Percentiles rank a stretch among this genome's conserved stretches.
These are phyloP conservation scores for Caenorhabditis uteleia DNA, from an alignment of 2,888 invertebrate species.

Conservation along the genomic window DNA sequence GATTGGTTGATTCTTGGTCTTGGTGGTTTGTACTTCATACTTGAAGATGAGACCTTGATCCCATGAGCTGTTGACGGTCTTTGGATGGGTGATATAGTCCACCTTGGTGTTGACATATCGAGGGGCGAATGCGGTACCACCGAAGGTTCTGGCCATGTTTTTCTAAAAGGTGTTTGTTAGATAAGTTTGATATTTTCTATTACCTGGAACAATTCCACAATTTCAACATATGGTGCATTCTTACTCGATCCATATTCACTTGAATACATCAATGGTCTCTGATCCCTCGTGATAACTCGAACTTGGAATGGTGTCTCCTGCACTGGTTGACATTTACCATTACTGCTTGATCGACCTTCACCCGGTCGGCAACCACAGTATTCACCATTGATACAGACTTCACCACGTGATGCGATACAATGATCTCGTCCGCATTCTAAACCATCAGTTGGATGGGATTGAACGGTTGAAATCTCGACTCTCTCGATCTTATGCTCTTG, in stretches of 20 bases:
- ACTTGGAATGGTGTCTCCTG: constrained; percentile 59
- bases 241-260: constrained; percentile 60
- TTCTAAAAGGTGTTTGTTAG: too few relatives aligned
- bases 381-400: constrained; percentile 66
- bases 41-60: constrained; percentile 68
- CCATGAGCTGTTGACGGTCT: constrained; percentile 68
- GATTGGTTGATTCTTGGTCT: constrained; percentile 47
- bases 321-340: constrained; percentile 45
- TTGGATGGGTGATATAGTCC: constrained; percentile 67
- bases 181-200: not conserved
- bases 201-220: constrained; percentile 60
- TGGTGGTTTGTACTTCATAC: constrained; percentile 62
- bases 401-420: constrained; percentile 43
- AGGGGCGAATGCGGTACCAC: constrained; percentile 60
- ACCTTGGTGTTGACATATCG: constrained; percentile 64
- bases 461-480: constrained; percentile 17
- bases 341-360: constrained; percentile 57
- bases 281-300: constrained; percentile 55
- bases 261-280: constrained; percentile 63
- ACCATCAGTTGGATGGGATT: constrained; percentile 25
- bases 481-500: constrained; percentile 31
- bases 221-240: constrained; percentile 63
- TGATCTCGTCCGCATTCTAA: constrained; percentile 58
- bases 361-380: constrained; percentile 66
- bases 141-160: constrained; percentile 66